Percentiles rank a stretch among this genome's conserved stretches.
Evolutionary conservation across 1,140 invertebrate species (phyloP).

Genomic region (Galleria mellonella): DNA sequence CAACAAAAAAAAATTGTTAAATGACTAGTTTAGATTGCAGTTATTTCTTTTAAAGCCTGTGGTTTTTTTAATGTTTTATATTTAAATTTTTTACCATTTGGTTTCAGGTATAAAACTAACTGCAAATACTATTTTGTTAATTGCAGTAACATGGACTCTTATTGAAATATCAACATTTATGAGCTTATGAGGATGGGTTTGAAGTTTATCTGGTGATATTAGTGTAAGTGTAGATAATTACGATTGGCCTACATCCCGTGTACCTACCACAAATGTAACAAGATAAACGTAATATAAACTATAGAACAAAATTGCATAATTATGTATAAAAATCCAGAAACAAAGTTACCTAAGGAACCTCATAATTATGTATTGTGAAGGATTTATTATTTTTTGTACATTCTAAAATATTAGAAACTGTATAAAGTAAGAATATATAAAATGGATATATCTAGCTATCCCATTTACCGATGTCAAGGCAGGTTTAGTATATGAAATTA

Average conservation of each 20-base stretch:
- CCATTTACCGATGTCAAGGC: not conserved
- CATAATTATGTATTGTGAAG: slow-evolving; percentile 16
- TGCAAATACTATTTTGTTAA: slow-evolving; percentile 9
- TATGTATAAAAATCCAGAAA: not conserved
- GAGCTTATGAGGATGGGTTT: slow-evolving; percentile 62
- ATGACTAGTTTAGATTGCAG: not conserved
- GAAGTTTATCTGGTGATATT: slow-evolving; percentile 53
- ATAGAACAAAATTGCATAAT: not conserved
- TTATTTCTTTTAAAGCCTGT: too few species aligned
- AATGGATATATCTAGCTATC: slow-evolving; percentile 1
- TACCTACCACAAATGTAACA: not conserved
- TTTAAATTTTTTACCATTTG: too few species aligned
- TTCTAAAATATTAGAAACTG: slow-evolving; percentile 18
- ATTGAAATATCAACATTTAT: slow-evolving; percentile 36
- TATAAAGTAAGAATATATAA: slow-evolving; percentile 10
- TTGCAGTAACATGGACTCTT: slow-evolving; percentile 28
- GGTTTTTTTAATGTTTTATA: too few species aligned
- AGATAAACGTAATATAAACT: not conserved
- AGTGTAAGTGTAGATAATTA: slow-evolving; percentile 53
- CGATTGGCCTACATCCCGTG: slow-evolving; percentile 14
- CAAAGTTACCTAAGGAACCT: slow-evolving; percentile 16
- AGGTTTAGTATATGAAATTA: not conserved
- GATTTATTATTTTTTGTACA: slow-evolving; percentile 44
- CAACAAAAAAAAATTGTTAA: not conserved
- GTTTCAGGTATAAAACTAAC: slow-evolving; percentile 23